Percentiles rank a stretch among this genome's conserved stretches.
phyloP scores from a whole-genome alignment of 2,888 invertebrate genomes.

The Villa cingulata region DNA sequence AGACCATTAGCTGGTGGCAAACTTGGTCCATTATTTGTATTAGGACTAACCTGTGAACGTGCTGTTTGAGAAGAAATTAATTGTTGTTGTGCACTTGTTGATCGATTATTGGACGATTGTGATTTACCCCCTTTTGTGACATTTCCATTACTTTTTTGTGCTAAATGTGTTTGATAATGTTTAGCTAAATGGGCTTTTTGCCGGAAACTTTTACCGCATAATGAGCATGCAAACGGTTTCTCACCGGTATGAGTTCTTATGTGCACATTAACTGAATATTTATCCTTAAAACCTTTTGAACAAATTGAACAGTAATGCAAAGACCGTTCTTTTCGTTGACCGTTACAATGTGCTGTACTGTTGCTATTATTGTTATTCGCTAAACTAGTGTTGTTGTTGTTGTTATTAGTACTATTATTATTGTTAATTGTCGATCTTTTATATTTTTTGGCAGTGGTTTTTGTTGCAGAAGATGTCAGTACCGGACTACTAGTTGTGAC shows the following conservation, averaged over 20 bases:
- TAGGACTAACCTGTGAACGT: slow-evolving; percentile 1
- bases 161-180: slow-evolving; percentile 85
- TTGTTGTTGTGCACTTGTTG: background rate
- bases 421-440: slow-evolving; percentile 43
- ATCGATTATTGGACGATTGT: slow-evolving; percentile 10
- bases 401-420: slow-evolving; percentile 23
- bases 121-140: slow-evolving; percentile 42
- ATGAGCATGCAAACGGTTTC: slow-evolving; percentile 88
- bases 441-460: slow-evolving; percentile 54
- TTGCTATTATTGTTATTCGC: slow-evolving; percentile 27
- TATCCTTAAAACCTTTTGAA: slow-evolving; percentile 87
- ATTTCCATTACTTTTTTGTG: slow-evolving; percentile 60
- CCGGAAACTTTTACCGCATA: slow-evolving; percentile 86
- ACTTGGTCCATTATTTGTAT: slow-evolving; percentile 15
- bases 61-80: background rate
- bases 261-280: slow-evolving; percentile 96
- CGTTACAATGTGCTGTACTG: slow-evolving; percentile 41
- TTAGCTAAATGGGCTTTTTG: slow-evolving; percentile 87
- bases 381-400: slow-evolving; percentile 20
- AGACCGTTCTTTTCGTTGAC: slow-evolving; percentile 73
- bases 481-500: slow-evolving; percentile 43
- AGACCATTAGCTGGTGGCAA: slow-evolving; percentile 32
- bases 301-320: slow-evolving; percentile 87
- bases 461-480: slow-evolving; percentile 38
- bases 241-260: slow-evolving; percentile 96